Conservation (phyloP, 2,797 vertebrate species). For the Mionectes olivaceus region DNA sequence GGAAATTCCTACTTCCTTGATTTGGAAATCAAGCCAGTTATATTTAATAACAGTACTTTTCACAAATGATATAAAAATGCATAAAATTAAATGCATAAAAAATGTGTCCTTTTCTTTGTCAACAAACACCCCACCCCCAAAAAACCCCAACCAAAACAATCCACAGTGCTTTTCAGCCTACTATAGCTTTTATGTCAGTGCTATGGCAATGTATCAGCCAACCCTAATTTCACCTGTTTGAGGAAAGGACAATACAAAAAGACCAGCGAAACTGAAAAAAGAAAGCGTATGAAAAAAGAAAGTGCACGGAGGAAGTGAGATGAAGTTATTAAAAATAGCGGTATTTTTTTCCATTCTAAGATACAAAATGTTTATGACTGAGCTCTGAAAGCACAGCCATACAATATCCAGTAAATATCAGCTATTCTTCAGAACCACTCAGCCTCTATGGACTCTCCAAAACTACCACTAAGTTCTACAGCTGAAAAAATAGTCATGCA, state of each 20-base stretch:
- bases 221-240: neutral
- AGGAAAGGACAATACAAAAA: neutral
- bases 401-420: neutral
- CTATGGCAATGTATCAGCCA: neutral
- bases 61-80: neutral
- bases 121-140: accelerated
- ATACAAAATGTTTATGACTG: neutral
- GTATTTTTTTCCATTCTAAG: neutral
- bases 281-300: neutral
- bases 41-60: neutral
- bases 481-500: constrained; percentile 9
- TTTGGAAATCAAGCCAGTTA: neutral
- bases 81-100: neutral
- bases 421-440: neutral
- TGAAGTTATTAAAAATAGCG: neutral
- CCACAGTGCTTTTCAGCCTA: neutral
- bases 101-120: neutral
- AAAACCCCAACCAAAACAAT: neutral
- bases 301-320: neutral
- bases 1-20: neutral
- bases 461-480: neutral
- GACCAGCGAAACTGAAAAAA: neutral
- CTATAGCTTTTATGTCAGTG: neutral
- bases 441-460: neutral
- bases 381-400: neutral